phyloP scores from a whole-genome alignment of 2,888 invertebrate species.

The Parthenolecanium corni region DNA sequence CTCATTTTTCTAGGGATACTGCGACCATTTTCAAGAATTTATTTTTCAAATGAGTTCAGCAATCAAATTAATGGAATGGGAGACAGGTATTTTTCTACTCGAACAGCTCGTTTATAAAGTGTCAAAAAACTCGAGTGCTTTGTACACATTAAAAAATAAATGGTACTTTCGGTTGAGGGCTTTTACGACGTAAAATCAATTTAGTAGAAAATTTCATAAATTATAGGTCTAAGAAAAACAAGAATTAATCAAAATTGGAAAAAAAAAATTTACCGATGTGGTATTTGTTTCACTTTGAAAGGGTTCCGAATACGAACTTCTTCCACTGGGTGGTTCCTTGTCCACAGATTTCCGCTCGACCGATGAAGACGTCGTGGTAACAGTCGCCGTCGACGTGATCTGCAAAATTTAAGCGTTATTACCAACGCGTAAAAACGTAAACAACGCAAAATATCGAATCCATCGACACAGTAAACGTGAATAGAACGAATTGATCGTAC shows the following conservation, averaged over 20 bases:
- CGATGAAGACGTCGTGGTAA: conserved; percentile 16
- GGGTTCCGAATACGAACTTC: conserved; percentile 34
- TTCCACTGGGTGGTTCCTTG: conserved; percentile 33
- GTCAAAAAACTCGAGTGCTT: no score
- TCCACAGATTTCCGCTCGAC: conserved; percentile 6
- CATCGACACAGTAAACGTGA: background rate
- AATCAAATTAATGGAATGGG: no score
- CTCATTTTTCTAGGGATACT: no score
- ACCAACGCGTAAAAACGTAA: background rate
- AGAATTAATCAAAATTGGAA: background rate
- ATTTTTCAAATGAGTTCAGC: no score
- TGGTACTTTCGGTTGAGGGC: no score
- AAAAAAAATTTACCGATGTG: conserved; percentile 1
- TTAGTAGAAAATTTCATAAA: no score
- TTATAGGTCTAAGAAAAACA: background rate
- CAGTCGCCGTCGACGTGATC: conserved; percentile 5
- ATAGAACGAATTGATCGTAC: background rate
- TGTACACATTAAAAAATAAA: no score
- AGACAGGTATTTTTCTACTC: no score
- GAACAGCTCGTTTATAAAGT: no score
- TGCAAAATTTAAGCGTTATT: background rate
- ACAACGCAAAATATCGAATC: background rate
- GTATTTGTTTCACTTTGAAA: conserved; percentile 12
- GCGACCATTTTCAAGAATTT: no score
- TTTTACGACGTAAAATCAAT: no score